Base-by-base conservation (phyloP, 1,140 invertebrate species). In the Papilio polytes region DNA sequence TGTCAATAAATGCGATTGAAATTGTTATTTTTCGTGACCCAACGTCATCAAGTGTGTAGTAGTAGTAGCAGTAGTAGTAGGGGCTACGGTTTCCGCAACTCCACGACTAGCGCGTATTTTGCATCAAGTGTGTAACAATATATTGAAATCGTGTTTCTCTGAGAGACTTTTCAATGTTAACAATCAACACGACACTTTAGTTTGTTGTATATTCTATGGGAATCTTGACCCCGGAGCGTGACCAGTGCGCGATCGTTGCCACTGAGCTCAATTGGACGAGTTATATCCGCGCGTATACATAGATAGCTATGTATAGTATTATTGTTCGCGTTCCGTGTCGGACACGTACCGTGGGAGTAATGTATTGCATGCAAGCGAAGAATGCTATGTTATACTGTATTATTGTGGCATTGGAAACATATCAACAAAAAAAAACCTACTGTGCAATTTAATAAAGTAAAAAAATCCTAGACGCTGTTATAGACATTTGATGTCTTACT, bases 161-260 rank as follows among this genome's bases (percentile, higher is more conserved):
- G 31, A 66, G 80, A 81, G 80, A 15, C 80, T 74, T 51, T 44
- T 3, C 53, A 36, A n/a, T 41, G 3, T 18, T 74, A 77, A 22
- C 78, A 36, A 46, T 44, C 70, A 74, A 59, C 74, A 63, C 7
- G 51, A 22, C 72, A 44, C 10, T 74, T 86, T 83, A 84, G 66
- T 59, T 73, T 44, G 83, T 78, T 66, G 22, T 20, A 18, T 85
- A 86, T 51, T 92, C 90, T 89, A 77, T 90, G 91, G 77, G 84
- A 86, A 53, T 90, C 84, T 91, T 92, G 91, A 92, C 91, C 91
- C 88, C 88, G 51, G 85, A 87, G 87, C 91, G 90, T 92, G 91
- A 90, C 90, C 89, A 89, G 85, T 81, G 80, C 81, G 86, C 88
- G 90, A 91, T 86, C 91, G 87, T 92, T 92, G 91, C 88, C 90